Conservation (phyloP, 2,113 vertebrate species). For the Rhynchomys soricoides region DNA sequence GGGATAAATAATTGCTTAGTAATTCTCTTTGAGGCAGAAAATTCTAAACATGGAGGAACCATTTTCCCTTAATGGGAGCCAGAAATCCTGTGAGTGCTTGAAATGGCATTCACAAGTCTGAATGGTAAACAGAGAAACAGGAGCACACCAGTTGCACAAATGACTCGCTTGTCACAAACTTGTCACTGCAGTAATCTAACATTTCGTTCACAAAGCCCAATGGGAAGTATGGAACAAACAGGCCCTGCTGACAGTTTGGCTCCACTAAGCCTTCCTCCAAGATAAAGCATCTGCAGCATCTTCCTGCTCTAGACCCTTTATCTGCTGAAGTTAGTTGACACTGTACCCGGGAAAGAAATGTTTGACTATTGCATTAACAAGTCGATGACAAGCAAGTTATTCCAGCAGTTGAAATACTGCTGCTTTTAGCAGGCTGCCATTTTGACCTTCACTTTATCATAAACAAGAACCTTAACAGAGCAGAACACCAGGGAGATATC, state of each 20-base stretch:
- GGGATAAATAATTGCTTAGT: slow-evolving; percentile 81
- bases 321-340: slow-evolving; percentile 79
- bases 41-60: slow-evolving; percentile 82
- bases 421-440: slow-evolving; percentile 76
- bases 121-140: slow-evolving; percentile 84
- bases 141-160: slow-evolving; percentile 83
- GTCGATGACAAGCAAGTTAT: slow-evolving; percentile 79
- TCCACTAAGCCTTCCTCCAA: slow-evolving; percentile 77
- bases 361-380: slow-evolving; percentile 80
- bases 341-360: slow-evolving; percentile 74
- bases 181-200: slow-evolving; percentile 82
- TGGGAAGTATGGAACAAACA: slow-evolving; percentile 80
- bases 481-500: neutral
- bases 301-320: slow-evolving; percentile 80
- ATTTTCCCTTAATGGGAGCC: slow-evolving; percentile 82
- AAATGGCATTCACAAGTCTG: slow-evolving; percentile 83
- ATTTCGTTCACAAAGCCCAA: slow-evolving; percentile 79
- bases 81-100: slow-evolving; percentile 82
- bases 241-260: slow-evolving; percentile 82
- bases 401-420: slow-evolving; percentile 71
- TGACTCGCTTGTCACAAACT: slow-evolving; percentile 84
- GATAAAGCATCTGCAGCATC: slow-evolving; percentile 79
- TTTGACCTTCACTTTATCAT: slow-evolving; percentile 75
- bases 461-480: slow-evolving; percentile 49
- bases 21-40: slow-evolving; percentile 82